Percentiles rank a stretch among this genome's conserved stretches.
These are phyloP conservation scores for Chrysomallon squamiferum DNA, from an alignment of 1,140 invertebrate genomes.

Conservation along the genomic window DNA sequence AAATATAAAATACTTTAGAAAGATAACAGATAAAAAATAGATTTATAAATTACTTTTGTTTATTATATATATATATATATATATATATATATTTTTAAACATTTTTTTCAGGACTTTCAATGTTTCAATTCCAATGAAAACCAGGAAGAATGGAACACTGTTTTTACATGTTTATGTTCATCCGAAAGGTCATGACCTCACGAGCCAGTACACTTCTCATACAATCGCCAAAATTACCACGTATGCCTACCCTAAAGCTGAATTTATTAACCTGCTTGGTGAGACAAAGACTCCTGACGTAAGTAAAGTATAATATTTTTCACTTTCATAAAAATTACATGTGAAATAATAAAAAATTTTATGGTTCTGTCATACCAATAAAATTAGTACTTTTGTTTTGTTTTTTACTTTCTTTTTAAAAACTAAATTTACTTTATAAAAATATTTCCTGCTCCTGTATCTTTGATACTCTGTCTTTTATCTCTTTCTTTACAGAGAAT, in stretches of 20 bases:
- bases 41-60: no score
- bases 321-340: not conserved
- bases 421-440: not conserved
- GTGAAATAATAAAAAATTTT: not conserved
- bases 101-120: conserved; percentile 55
- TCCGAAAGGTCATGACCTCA: conserved; percentile 36
- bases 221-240: conserved; percentile 71
- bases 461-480: not conserved
- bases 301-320: not conserved
- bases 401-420: not conserved
- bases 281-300: conserved; percentile 13
- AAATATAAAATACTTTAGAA: no score
- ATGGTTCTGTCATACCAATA: not conserved
- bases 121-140: conserved; percentile 70
- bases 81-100: no score
- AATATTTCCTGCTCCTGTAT: not conserved
- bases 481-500: no score
- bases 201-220: conserved; percentile 57
- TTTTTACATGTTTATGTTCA: conserved; percentile 68
- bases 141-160: conserved; percentile 78
- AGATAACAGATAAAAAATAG: no score
- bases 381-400: not conserved
- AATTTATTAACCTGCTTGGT: conserved; percentile 76
- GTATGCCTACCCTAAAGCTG: conserved; percentile 75
- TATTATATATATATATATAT: no score